A percentile compares a stretch with the other conserved stretches of the same genome.
Conservation (phyloP, 2,888 invertebrate genomes). For the Cryptocephalus primarius region DNA sequence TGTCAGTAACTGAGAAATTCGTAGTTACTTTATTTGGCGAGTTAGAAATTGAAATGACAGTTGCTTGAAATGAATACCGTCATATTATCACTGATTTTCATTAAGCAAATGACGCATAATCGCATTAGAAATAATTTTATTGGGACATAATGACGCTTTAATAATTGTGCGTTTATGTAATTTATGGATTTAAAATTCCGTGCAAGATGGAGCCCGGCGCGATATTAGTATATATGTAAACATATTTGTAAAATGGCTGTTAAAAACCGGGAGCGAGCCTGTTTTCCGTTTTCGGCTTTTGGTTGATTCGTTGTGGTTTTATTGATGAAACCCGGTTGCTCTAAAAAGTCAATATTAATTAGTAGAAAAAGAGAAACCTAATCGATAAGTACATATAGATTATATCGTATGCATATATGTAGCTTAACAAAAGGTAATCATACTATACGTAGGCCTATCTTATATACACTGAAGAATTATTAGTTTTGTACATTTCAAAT, state of each 20-base stretch:
- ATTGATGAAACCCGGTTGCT: constrained; percentile 24
- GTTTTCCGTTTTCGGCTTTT: constrained; percentile 14
- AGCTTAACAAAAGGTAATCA: constrained; percentile 25
- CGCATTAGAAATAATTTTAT: too few species aligned
- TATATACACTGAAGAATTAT: constrained; percentile 30
- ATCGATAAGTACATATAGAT: constrained; percentile 20
- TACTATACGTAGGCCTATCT: constrained; percentile 34
- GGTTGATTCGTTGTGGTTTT: constrained; percentile 25
- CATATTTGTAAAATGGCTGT: constrained; percentile 31
- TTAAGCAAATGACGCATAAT: too few species aligned
- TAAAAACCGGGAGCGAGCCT: constrained; percentile 14
- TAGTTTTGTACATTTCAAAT: constrained; percentile 30
- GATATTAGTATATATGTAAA: constrained; percentile 14
- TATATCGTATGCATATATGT: constrained; percentile 28
- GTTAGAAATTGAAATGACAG: too few species aligned
- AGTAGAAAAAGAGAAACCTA: constrained; percentile 13
- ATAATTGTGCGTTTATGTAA: too few species aligned
- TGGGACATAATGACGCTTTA: too few species aligned
- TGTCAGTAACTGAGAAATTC: too few species aligned
- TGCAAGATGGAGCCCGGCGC: constrained; percentile 9
- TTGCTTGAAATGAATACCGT: too few species aligned
- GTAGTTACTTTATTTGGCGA: too few species aligned
- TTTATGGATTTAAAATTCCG: not conserved
- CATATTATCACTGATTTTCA: too few species aligned
- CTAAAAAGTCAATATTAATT: constrained; percentile 38